Percentiles rank a stretch among this genome's conserved stretches.
phyloP scores from a whole-genome alignment of 2,113 vertebrate genomes.

The Microcebus tavaratra region DNA sequence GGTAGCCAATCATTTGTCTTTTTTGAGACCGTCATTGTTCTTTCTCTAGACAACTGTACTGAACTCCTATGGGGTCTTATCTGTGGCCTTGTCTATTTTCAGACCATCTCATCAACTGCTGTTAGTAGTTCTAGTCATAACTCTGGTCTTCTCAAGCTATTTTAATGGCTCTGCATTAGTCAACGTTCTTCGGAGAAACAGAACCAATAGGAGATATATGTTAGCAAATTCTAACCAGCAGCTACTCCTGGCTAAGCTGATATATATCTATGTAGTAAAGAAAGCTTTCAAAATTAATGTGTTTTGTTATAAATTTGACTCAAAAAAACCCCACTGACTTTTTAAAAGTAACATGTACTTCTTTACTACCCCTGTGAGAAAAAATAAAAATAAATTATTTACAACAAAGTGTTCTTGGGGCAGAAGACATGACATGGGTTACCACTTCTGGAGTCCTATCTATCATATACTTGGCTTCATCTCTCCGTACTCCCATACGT shows the following conservation, averaged over 20 bases:
- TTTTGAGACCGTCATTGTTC: not conserved
- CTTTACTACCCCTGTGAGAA: not conserved
- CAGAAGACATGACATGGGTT: not conserved
- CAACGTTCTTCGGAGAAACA: not conserved
- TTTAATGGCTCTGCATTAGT: not conserved
- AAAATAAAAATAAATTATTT: not conserved
- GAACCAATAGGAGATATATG: not conserved
- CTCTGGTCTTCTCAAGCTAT: not conserved
- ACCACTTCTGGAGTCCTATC: not conserved
- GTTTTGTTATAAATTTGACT: not conserved
- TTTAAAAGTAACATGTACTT: not conserved
- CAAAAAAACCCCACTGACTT: not conserved
- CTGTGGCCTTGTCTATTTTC: not conserved
- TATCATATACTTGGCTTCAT: not conserved
- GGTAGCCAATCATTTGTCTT: not conserved
- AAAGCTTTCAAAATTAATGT: not conserved
- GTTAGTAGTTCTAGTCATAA: not conserved
- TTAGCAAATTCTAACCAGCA: not conserved
- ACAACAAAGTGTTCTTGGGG: not conserved
- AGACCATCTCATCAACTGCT: not conserved
- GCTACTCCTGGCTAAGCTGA: not conserved
- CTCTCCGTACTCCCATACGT: not conserved
- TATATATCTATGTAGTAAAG: not conserved
- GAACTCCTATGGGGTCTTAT: not conserved
- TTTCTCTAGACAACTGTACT: not conserved